Percentiles rank a stretch among this genome's conserved stretches.
phyloP scores from a whole-genome alignment of 2,888 invertebrate species.

The Acleris holmiana region DNA sequence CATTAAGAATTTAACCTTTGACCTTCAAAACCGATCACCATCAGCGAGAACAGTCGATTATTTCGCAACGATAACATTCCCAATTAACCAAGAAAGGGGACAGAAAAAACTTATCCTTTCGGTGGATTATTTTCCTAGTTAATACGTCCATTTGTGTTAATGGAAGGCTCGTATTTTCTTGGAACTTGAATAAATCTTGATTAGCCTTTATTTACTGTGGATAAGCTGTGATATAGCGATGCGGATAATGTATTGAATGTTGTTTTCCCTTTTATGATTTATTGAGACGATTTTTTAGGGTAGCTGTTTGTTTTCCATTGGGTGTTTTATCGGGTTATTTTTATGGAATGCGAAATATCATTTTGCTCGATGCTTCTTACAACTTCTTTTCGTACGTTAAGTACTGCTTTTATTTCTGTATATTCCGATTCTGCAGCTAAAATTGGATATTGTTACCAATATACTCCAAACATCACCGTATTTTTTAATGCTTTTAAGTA shows the following conservation, averaged over 20 bases:
- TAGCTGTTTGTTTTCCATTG: background rate
- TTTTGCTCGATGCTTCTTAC: too few relatives aligned
- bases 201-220: constrained; percentile 42
- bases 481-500: too few relatives aligned
- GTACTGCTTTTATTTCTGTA: too few relatives aligned
- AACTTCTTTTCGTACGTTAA: too few relatives aligned
- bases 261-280: constrained; percentile 30
- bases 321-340: background rate
- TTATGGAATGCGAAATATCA: too few relatives aligned
- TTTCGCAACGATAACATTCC: constrained; percentile 10
- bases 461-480: too few relatives aligned
- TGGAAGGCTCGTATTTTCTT: constrained; percentile 45
- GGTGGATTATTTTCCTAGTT: constrained; percentile 48
- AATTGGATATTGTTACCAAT: too few relatives aligned
- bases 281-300: constrained; percentile 15
- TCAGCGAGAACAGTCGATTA: background rate
- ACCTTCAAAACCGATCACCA: background rate
- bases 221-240: constrained; percentile 27
- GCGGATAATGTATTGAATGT: constrained; percentile 33
- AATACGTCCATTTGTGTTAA: constrained; percentile 50
- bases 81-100: constrained; percentile 11
- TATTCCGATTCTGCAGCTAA: too few relatives aligned
- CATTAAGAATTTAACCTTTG: background rate
- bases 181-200: constrained; percentile 43
- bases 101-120: constrained; percentile 26